Evolutionary conservation across 2,113 vertebrate genomes (phyloP).

Genomic region (Aix galericulata): DNA sequence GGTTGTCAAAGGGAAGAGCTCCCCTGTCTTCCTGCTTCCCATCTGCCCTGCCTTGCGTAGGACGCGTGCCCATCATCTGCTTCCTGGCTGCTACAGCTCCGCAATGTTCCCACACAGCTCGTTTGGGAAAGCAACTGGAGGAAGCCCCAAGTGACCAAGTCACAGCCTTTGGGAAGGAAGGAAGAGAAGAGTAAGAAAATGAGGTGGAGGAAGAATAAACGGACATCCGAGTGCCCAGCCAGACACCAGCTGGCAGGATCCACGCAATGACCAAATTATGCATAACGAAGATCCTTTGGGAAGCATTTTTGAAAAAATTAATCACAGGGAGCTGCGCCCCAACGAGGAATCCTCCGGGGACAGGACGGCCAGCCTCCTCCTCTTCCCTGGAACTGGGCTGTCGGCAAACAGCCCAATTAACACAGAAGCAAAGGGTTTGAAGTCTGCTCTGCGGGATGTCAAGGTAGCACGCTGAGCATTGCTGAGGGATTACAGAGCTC

Average conservation of each 20-base stretch:
- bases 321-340: background rate
- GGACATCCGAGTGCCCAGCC: background rate
- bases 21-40: background rate
- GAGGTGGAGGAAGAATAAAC: background rate
- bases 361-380: background rate
- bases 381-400: background rate
- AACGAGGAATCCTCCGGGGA: accelerated
- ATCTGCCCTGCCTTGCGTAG: background rate
- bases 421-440: background rate
- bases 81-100: background rate
- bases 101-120: background rate
- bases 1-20: background rate
- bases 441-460: background rate
- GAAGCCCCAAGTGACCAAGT: background rate
- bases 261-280: background rate
- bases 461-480: background rate
- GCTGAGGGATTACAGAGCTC: background rate
- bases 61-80: background rate
- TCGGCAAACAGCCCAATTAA: background rate
- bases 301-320: background rate
- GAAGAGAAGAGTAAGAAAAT: background rate
- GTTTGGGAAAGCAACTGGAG: accelerated
- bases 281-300: background rate
- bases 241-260: background rate
- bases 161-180: background rate